A percentile compares a stretch with the other conserved stretches of the same genome.
Conservation (phyloP, 2,113 vertebrate species). For the Nyctibius bracteatus region DNA sequence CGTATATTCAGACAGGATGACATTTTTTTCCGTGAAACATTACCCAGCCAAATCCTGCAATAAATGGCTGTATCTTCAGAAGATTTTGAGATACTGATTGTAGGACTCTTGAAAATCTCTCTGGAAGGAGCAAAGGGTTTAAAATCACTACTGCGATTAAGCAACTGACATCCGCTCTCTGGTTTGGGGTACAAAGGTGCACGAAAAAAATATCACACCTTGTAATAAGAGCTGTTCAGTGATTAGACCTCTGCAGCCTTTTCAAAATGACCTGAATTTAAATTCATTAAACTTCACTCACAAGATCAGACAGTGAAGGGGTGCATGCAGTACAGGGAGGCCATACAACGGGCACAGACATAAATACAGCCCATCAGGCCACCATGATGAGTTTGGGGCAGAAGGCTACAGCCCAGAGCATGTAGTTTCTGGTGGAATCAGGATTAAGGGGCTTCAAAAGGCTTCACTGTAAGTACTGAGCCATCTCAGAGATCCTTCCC, state of each 20-base stretch:
- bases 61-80: constrained; percentile 28
- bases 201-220: neutral
- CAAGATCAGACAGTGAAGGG: neutral
- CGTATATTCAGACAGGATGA: constrained; percentile 23
- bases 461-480: neutral
- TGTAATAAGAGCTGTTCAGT: neutral
- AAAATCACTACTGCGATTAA: constrained; percentile 24
- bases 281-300: neutral
- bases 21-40: constrained; percentile 37
- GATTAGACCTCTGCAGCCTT: neutral
- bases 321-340: neutral
- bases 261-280: neutral
- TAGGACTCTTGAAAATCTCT: constrained; percentile 50
- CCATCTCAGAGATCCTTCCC: neutral
- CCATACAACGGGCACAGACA: rapidly evolving
- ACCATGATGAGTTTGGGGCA: neutral
- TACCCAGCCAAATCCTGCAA: constrained; percentile 23
- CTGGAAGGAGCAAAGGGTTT: constrained; percentile 15
- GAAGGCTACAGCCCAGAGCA: neutral
- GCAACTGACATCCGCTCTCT: neutral
- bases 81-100: constrained; percentile 44
- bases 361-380: neutral
- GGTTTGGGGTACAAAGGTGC: neutral
- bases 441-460: neutral
- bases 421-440: neutral